phyloP scores from a whole-genome alignment of 2,888 invertebrate species.

The Oegoconia quadripuncta region DNA sequence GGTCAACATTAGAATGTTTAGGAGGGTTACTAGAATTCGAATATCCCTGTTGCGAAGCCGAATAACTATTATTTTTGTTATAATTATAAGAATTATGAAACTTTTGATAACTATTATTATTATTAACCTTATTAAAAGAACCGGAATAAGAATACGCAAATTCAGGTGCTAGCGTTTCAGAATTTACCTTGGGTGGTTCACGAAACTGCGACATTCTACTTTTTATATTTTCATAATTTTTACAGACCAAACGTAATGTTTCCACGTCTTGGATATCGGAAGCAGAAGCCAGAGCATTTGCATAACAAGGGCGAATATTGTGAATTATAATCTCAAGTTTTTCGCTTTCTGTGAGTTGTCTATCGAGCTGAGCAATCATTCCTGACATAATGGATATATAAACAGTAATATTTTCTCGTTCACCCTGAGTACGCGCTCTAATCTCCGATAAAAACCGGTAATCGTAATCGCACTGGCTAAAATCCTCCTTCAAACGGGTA shows the following conservation, averaged over 20 bases:
- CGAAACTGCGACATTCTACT: conserved; percentile 11
- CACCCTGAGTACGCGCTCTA: conserved; percentile 7
- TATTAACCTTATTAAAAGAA: background rate
- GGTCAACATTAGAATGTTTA: background rate
- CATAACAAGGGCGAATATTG: conserved; percentile 14
- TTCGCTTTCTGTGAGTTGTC: conserved; percentile 13
- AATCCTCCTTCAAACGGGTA: conserved; percentile 6
- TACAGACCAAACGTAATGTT: conserved; percentile 4
- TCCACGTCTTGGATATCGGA: background rate
- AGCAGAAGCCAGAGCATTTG: background rate
- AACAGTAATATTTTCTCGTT: conserved; percentile 6
- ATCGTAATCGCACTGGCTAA: conserved; percentile 14
- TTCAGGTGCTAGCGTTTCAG: conserved; percentile 17
- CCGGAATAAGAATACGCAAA: background rate
- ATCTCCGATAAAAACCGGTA: conserved; percentile 9
- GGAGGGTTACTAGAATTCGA: conserved; percentile 1
- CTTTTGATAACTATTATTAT: background rate
- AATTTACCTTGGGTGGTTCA: conserved; percentile 17
- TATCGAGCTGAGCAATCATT: conserved; percentile 16
- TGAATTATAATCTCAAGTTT: conserved; percentile 16
- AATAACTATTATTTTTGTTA: no score
- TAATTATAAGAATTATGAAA: no score
- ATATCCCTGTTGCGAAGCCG: no score
- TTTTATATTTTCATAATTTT: conserved; percentile 19
- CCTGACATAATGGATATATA: conserved; percentile 16